These are phyloP conservation scores for Amorpha juglandis DNA, from an alignment of 2,888 invertebrate genomes.

Conservation along the genomic window DNA sequence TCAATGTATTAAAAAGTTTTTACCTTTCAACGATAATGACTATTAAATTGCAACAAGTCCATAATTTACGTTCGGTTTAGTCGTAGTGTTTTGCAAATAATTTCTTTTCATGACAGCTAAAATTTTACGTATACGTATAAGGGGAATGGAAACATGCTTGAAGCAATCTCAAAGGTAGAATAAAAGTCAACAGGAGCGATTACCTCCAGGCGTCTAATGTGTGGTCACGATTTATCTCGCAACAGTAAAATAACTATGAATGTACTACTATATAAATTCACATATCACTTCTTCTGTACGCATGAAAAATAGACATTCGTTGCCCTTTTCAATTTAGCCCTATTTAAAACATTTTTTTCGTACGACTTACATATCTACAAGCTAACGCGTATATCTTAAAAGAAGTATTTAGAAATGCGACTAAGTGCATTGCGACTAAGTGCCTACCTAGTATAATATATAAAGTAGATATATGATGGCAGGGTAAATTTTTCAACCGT, in stretches of 20 bases:
- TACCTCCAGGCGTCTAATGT: conserved; percentile 69
- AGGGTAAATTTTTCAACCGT: conserved; percentile 52
- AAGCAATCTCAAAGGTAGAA: conserved; percentile 47
- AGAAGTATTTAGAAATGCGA: too few relatives aligned
- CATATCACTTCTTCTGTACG: conserved; percentile 26
- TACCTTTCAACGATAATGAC: conserved; percentile 6
- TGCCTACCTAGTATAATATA: conserved; percentile 21
- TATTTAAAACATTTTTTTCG: too few relatives aligned
- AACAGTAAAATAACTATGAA: too few relatives aligned
- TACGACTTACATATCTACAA: too few relatives aligned
- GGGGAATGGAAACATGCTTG: conserved; percentile 15
- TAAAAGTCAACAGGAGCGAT: conserved; percentile 77
- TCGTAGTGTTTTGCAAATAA: conserved; percentile 7
- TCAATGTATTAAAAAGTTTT: conserved; percentile 20
- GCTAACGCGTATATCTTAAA: too few relatives aligned
- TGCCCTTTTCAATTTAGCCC: too few relatives aligned
- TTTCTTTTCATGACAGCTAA: conserved; percentile 11
- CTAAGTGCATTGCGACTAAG: too few relatives aligned
- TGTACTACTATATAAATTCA: conserved; percentile 19
- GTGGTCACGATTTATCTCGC: conserved; percentile 76
- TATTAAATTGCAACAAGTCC: conserved; percentile 1
- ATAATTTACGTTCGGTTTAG: conserved; percentile 6
- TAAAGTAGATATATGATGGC: conserved; percentile 39
- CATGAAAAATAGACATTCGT: background rate
- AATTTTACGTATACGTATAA: conserved; percentile 8